Evolutionary conservation across 37 sponge, comb jelly and placozoan species (phyloP).

Genomic region (Theonella swinhoei): DNA sequence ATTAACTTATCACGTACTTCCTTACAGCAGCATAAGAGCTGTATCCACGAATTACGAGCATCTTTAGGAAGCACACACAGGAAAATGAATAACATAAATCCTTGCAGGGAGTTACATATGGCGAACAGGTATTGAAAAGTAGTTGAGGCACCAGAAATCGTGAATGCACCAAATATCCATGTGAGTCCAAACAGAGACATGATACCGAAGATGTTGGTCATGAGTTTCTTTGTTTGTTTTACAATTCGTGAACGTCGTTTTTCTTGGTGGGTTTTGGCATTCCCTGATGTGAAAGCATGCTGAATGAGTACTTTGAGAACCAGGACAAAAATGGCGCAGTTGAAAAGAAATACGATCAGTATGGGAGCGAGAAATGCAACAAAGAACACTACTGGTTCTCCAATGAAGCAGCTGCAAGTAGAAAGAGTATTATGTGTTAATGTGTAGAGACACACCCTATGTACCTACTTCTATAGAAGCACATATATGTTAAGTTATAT

Average conservation of each 20-base stretch:
- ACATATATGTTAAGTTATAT: too few species aligned
- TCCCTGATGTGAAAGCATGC: too few species aligned
- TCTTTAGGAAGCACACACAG: constrained; percentile 29
- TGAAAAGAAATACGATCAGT: too few species aligned
- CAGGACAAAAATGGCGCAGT: too few species aligned
- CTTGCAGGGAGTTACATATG: constrained; percentile 56
- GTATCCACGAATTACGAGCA: constrained; percentile 23
- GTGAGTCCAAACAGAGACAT: constrained; percentile 54
- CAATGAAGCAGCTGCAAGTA: constrained; percentile 41
- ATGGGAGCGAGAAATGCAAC: constrained; percentile 33
- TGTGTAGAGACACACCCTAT: too few species aligned
- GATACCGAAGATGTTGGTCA: constrained; percentile 14
- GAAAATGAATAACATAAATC: constrained; percentile 52
- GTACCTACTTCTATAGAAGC: too few species aligned
- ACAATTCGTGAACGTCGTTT: too few species aligned
- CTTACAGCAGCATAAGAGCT: too few species aligned
- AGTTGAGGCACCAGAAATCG: constrained; percentile 4
- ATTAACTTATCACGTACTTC: too few species aligned
- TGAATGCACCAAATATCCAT: constrained; percentile 62
- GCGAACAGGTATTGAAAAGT: constrained; percentile 56
- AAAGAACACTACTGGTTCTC: constrained; percentile 14
- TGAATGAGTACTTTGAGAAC: too few species aligned
- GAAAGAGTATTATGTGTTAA: too few species aligned
- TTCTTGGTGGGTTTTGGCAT: too few species aligned
- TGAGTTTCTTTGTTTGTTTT: not conserved